Percentiles rank a stretch among this genome's conserved stretches.
Evolutionary conservation across 2,797 vertebrate species (phyloP).

Genomic region (Hipposideros larvatus): DNA sequence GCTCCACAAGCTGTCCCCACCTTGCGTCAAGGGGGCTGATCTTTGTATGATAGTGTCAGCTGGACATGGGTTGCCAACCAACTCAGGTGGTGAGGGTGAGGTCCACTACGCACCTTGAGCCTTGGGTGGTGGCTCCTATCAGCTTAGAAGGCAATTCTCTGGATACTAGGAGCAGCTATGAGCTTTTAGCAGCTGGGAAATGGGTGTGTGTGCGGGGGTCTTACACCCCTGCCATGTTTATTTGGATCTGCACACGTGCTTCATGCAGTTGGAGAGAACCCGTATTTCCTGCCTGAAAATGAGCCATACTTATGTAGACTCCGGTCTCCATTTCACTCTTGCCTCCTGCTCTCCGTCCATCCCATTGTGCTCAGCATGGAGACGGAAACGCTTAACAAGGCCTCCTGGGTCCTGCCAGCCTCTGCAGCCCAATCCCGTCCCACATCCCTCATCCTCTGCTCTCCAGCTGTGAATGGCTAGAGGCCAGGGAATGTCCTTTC

Average conservation of each 20-base stretch:
- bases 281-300: background rate
- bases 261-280: background rate
- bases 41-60: background rate
- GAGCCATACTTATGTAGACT: background rate
- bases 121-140: too few species aligned
- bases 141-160: background rate
- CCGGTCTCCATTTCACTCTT: background rate
- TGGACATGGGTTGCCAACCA: background rate
- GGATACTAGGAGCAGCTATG: too few species aligned
- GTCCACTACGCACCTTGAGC: rapidly evolving
- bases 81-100: background rate
- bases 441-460: background rate
- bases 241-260: background rate
- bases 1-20: background rate
- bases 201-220: too few species aligned
- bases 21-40: background rate
- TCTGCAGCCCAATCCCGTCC: background rate
- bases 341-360: too few species aligned
- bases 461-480: background rate
- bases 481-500: too few species aligned
- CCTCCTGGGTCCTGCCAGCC: background rate
- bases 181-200: background rate
- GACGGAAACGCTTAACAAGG: background rate
- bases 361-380: background rate
- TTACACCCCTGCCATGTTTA: background rate